Base-by-base conservation (phyloP, 1,140 invertebrate species). In the Nephotettix cincticeps region DNA sequence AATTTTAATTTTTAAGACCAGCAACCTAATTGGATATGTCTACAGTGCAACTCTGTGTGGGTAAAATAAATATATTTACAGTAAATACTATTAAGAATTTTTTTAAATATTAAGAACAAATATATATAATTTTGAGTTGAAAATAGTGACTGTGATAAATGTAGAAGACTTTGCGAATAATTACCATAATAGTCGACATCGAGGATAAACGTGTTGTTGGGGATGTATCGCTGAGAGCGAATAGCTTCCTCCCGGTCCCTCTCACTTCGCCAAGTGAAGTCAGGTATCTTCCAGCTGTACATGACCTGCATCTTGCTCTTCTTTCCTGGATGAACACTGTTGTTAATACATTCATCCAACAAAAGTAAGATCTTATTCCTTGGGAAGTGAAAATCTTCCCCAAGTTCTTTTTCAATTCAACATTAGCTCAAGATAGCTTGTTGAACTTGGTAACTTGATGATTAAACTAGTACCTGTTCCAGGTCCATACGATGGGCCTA, bases 131-230 rank as follows among this genome's bases (percentile, higher is more conserved):
- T 6, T 40, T 40, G 17, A 6, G 6, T 6, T 17, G 17, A 17
- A 40, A 40, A 6, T 17, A 40, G 6, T 9, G 17, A 9, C 36
- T 40, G 6, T 17, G 17, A 17, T 40, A 40, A 9, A 17, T 40
- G 36, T 40, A 9, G 17, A 6, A 40, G 17, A 30, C 11, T 13
- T 21, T 66, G 23, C 64, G 45, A 40, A 71, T 54, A 67, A 77
- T 79, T 79, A 68, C 74, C 80, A 77, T 82, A 85, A 0, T 90
- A 86, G 73, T 92, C 90, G 1, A 90, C 85, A 77, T 92, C 91
- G 51, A 93, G 89, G 1, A 90, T 89, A 17, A 91, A 80, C 0
- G 86, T 84, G 54, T 84, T 84, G 23, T 86, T 87, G 0, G 85
- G 86, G 25, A 89, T 83, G 72, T 87, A 90, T 51, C 80, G 76